Evolutionary conservation across 2,113 vertebrate genomes (phyloP).

Genomic region (Galeopterus variegatus): DNA sequence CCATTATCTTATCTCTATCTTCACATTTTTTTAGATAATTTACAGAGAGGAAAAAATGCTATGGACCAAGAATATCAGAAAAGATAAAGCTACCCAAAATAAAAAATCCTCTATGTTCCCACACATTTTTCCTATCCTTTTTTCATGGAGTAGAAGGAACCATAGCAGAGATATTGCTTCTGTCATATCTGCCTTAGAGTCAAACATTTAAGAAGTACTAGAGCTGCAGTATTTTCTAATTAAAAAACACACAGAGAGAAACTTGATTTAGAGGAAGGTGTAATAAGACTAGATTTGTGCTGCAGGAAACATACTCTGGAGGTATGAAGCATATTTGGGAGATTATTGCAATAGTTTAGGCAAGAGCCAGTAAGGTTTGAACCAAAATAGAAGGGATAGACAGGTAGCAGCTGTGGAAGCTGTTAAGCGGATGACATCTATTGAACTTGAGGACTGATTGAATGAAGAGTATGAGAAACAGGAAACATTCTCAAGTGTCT

Average conservation of each 20-base stretch:
- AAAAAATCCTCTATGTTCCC: neutral
- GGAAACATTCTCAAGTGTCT: neutral
- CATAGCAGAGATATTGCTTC: neutral
- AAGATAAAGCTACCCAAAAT: neutral
- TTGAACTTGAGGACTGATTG: neutral
- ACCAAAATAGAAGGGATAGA: neutral
- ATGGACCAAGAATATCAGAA: neutral
- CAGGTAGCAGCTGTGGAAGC: neutral
- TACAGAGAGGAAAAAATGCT: too few relatives aligned
- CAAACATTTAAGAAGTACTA: neutral
- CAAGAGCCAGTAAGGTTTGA: neutral
- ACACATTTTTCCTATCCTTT: neutral
- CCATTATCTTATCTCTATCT: too few relatives aligned
- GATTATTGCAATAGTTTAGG: neutral
- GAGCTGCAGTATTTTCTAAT: neutral
- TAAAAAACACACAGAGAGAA: neutral
- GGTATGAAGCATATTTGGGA: neutral
- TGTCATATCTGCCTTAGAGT: neutral
- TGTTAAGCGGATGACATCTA: neutral
- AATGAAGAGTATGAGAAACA: neutral
- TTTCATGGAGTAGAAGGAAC: neutral
- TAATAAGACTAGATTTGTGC: neutral
- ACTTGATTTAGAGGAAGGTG: neutral
- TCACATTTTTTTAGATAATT: too few relatives aligned
- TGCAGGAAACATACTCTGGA: neutral